A percentile compares a stretch with the other conserved stretches of the same genome.
phyloP scores from a whole-genome alignment of 2,113 vertebrate genomes.

The Peromyscus leucopus region DNA sequence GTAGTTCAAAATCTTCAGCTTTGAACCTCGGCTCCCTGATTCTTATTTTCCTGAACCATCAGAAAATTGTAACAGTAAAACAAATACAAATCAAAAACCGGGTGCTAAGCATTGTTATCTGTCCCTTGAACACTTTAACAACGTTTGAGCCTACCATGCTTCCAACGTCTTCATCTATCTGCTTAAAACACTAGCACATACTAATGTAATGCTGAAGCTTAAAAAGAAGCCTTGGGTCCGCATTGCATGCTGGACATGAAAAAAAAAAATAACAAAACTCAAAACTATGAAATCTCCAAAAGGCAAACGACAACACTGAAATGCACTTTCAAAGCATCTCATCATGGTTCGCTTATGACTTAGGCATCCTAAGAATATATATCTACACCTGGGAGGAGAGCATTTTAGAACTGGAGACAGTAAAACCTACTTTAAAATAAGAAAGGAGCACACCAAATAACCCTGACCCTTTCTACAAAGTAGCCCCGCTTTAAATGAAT shows the following conservation, averaged over 20 bases:
- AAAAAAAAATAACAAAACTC: background rate
- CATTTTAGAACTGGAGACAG: constrained; percentile 20
- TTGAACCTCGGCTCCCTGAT: background rate
- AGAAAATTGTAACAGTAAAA: constrained; percentile 17
- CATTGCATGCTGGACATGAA: background rate
- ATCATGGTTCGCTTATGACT: background rate
- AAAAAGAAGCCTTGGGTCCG: background rate
- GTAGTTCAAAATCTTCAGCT: background rate
- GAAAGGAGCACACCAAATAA: background rate
- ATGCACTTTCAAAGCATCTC: background rate
- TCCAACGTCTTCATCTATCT: background rate
- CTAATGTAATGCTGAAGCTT: background rate
- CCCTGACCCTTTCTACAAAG: background rate
- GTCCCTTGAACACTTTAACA: background rate
- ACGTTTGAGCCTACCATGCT: background rate
- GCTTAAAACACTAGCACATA: background rate
- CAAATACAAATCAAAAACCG: background rate
- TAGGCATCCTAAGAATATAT: background rate
- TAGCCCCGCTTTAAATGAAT: background rate
- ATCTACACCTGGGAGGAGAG: background rate
- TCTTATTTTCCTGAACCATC: background rate
- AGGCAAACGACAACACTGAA: background rate
- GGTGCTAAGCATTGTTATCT: background rate
- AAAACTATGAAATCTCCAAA: background rate
- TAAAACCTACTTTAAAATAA: constrained; percentile 40